Evolutionary conservation across 2,113 vertebrate species (phyloP), one percentile per base, ranked within the genome.

Genomic region (Chroicocephalus ridibundus): DNA sequence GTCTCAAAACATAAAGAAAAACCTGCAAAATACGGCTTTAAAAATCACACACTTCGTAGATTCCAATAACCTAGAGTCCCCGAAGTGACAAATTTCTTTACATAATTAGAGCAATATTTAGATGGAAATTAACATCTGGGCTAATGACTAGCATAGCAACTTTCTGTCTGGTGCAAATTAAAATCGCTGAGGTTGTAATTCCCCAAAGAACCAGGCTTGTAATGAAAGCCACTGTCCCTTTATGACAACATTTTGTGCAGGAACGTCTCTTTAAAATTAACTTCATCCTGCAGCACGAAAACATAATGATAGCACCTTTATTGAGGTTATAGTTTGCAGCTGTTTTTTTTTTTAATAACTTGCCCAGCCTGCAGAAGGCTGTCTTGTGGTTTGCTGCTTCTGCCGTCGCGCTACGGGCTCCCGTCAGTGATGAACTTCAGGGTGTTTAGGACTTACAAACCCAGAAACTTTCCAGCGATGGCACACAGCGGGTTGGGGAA

Each of bases 51-150:
- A 29, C 54, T 72, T 74, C 70, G 66, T 87, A 80, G 83, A 84
- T 60, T 87, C 61, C 32, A 85, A 2, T 66, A 93, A 92, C 62
- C 65, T 38, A 55, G 62, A 70, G 75, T 68, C 70, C 24, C 54
- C 2, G 0, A 95, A 85, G 90, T 66, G 54, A 82, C 70, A 82
- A n/a, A 77, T 78, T 85, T 78, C 60, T 82, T 83, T 31, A 90
- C 22, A 31, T 62, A 96, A 95, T 85, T 66, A 74, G 70, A 93
- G 42, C 49, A 94, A 95, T 76, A 93, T 95, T 93, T 97, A 93
- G 84, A 94, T 94, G 85, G 84, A 97, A 94, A 95, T 95, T 77
- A 97, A 91, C 84, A 95, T 80, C 91, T 94, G 93, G 75, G 70
- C 65, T 95, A 95, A 94, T 47, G 77, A 95, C 82, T 88, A 93